These are phyloP conservation scores for Carassius carassius DNA, from an alignment of 2,113 vertebrate genomes.

Conservation along the genomic window DNA sequence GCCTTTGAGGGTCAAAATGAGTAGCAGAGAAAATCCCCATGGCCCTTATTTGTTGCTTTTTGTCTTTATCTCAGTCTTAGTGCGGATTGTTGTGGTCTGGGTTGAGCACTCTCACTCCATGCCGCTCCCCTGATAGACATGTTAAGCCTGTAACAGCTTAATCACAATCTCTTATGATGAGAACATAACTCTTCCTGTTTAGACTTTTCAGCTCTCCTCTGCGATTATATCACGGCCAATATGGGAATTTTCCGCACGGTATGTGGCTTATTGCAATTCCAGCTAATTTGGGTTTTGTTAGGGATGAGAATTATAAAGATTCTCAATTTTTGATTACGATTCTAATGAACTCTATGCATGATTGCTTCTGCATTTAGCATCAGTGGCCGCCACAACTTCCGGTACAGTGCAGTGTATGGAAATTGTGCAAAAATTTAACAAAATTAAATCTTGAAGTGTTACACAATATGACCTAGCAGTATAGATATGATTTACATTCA, in stretches of 20 bases:
- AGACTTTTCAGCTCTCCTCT: neutral
- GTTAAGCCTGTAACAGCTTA: conserved; percentile 49
- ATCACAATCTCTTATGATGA: conserved; percentile 40
- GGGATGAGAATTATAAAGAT: neutral
- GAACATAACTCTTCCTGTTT: conserved; percentile 26
- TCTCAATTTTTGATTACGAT: neutral
- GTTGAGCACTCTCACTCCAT: conserved; percentile 41
- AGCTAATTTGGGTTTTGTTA: neutral
- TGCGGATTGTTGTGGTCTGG: conserved; percentile 40
- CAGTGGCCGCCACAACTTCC: neutral
- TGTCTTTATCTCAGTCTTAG: conserved; percentile 35
- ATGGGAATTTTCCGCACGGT: neutral
- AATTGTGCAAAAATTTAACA: neutral
- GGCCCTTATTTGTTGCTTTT: conserved; percentile 40
- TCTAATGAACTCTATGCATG: neutral
- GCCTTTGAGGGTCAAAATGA: conserved; percentile 49
- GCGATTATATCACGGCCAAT: neutral
- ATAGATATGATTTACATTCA: neutral
- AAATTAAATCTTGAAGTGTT: neutral
- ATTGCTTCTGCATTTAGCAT: neutral
- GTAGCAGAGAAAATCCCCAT: conserved; percentile 55
- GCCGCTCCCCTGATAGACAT: conserved; percentile 45
- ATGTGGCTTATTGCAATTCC: neutral
- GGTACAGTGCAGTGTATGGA: neutral
- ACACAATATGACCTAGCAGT: neutral